Percentiles rank a stretch among this genome's conserved stretches.
These are phyloP conservation scores for Polypedilum pembai DNA, from an alignment of 1,140 invertebrate species.

Conservation along the genomic window DNA sequence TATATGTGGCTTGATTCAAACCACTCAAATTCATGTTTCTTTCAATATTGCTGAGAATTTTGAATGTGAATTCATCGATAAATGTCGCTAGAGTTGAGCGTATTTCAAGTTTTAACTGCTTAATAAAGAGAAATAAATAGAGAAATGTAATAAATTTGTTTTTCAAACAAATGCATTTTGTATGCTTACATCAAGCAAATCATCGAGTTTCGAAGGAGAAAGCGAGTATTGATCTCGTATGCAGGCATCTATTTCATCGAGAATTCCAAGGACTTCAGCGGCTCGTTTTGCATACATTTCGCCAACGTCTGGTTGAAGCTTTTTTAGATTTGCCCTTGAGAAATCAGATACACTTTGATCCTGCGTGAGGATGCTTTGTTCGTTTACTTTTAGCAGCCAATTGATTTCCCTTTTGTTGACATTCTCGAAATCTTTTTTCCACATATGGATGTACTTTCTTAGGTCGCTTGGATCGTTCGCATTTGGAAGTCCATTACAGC, in stretches of 20 bases:
- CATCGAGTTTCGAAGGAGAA: not conserved
- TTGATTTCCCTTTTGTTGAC: conserved; percentile 44
- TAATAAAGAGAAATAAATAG: not conserved
- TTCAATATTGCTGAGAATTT: conserved; percentile 42
- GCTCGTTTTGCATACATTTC: conserved; percentile 42
- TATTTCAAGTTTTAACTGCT: conserved; percentile 39
- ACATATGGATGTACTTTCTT: conserved; percentile 55
- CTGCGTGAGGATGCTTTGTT: conserved; percentile 41
- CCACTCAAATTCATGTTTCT: conserved; percentile 41
- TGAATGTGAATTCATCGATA: conserved; percentile 42
- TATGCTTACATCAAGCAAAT: conserved; percentile 35
- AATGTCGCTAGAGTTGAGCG: conserved; percentile 38
- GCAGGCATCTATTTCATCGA: conserved; percentile 5
- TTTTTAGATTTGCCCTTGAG: conserved; percentile 36
- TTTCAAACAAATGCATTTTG: not conserved
- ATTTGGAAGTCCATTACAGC: conserved; percentile 57
- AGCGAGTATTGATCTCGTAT: conserved; percentile 20
- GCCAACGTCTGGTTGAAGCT: conserved; percentile 39
- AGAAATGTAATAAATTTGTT: not conserved
- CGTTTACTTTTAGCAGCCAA: conserved; percentile 42
- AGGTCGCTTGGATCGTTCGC: conserved; percentile 49
- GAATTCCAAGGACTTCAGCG: conserved; percentile 40
- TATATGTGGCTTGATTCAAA: conserved; percentile 20
- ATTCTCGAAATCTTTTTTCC: conserved; percentile 47
- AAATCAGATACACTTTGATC: conserved; percentile 37